Base-by-base conservation (phyloP, 2,888 invertebrate genomes). In the Dendrolimus houi region DNA sequence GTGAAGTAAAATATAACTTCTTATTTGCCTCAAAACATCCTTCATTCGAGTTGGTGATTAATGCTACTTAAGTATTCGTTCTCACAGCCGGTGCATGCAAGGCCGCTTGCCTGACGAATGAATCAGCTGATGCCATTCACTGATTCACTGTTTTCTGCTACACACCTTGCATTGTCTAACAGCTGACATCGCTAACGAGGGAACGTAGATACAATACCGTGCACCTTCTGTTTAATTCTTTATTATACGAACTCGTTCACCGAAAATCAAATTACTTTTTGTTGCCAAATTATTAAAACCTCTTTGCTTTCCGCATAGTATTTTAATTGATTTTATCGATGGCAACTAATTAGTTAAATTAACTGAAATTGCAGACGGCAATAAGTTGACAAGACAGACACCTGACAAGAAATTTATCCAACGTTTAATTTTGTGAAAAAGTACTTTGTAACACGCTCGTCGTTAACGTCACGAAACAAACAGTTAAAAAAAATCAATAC, bases 51-150 rank as follows among this genome's bases (percentile, higher is more conserved):
- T 69, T 69, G 68, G 68, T 75, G 75, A 78, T 79, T 77, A 78
- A 73, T 69, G 70, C 71, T 70, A 64, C 64, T 72, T 72, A 68
- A 74, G 69, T 72, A 69, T 77, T 77, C 77, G 74, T 81, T 81
- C 78, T 73, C 75, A 73, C 69, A 70, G 74, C 65, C 72, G 75
- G 78, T 74, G 79, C 81, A 80, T 79, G 81, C 82, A 82, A 79
- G 81, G 81, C 79, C 77, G 76, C 68, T 74, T 68, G 71, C 71
- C 74, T 71, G 75, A 58, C 73, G 74, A 77, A 75, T 85, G 83
- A 85, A 83, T 85, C 85, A 87, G 85, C 84, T 85, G 86, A 79
- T 77, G 77, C 73, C 74, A 72, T 73, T 70, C 72, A 73, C 77
- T 80, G 79, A 79, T 74, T 83, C 79, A 83, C 71, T 69, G 71